phyloP scores from a whole-genome alignment of 2,797 vertebrate species.

The Prionace glauca region DNA sequence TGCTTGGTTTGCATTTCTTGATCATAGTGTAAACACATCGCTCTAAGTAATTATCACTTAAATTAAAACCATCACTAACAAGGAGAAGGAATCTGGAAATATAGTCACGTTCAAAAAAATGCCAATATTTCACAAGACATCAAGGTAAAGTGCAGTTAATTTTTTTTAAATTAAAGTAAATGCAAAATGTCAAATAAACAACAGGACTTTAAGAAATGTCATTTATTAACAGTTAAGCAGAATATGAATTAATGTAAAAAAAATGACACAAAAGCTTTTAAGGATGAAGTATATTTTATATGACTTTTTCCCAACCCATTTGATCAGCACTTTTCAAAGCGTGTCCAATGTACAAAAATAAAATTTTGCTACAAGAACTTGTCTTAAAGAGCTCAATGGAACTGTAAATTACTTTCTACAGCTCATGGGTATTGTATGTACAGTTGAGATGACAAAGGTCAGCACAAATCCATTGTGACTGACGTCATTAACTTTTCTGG shows the following conservation, averaged over 20 bases:
- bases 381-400: not conserved
- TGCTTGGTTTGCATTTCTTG: not conserved
- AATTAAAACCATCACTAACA: not conserved
- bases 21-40: not conserved
- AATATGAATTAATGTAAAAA: not conserved
- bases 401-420: not conserved
- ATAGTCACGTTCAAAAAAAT: not conserved
- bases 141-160: not conserved
- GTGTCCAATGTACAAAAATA: not conserved
- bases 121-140: not conserved
- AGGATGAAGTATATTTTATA: not conserved
- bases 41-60: not conserved
- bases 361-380: not conserved
- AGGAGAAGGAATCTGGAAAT: not conserved
- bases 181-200: slow-evolving; percentile 2
- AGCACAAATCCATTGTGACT: not conserved
- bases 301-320: not conserved
- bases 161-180: not conserved
- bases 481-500: not conserved
- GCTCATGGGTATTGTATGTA: not conserved
- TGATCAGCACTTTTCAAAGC: not conserved
- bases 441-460: not conserved
- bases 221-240: not conserved
- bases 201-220: not conserved
- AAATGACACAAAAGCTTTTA: not conserved